A percentile compares a stretch with the other conserved stretches of the same genome.
Conservation (phyloP, 2,113 vertebrate genomes). For the Colossoma macropomum region DNA sequence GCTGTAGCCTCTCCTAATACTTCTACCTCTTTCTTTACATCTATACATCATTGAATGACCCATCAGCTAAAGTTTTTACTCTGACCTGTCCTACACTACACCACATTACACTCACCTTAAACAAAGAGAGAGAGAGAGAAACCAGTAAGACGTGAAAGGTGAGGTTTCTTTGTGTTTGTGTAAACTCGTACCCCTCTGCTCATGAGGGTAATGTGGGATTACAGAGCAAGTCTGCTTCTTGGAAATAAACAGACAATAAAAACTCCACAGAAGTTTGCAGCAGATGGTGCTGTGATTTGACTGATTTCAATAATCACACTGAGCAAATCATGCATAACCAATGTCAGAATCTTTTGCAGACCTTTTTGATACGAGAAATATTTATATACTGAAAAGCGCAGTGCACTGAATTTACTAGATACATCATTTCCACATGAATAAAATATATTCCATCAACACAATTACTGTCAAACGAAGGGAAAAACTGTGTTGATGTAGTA, state of each 20-base stretch:
- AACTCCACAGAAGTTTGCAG: background rate
- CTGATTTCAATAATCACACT: background rate
- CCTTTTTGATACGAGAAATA: background rate
- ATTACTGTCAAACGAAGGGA: too few relatives aligned
- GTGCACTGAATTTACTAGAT: too few relatives aligned
- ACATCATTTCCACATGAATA: too few relatives aligned
- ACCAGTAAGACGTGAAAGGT: constrained; percentile 49
- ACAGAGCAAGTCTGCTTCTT: background rate
- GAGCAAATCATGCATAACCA: background rate
- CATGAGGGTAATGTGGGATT: constrained; percentile 16
- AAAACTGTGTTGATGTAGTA: too few relatives aligned
- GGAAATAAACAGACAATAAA: background rate
- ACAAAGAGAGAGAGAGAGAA: constrained; percentile 47
- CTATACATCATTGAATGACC: too few relatives aligned
- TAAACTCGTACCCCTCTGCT: background rate
- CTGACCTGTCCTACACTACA: too few relatives aligned
- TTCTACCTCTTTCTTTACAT: too few relatives aligned
- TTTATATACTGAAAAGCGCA: background rate
- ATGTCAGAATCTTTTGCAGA: background rate
- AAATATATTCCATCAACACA: too few relatives aligned
- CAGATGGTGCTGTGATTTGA: background rate
- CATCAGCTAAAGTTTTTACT: too few relatives aligned
- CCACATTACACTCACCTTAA: too few relatives aligned
- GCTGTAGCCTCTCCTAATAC: too few relatives aligned
- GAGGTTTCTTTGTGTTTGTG: constrained; percentile 21